Conservation (phyloP, 2,797 vertebrate genomes). For the Sebastes wilsoni region DNA sequence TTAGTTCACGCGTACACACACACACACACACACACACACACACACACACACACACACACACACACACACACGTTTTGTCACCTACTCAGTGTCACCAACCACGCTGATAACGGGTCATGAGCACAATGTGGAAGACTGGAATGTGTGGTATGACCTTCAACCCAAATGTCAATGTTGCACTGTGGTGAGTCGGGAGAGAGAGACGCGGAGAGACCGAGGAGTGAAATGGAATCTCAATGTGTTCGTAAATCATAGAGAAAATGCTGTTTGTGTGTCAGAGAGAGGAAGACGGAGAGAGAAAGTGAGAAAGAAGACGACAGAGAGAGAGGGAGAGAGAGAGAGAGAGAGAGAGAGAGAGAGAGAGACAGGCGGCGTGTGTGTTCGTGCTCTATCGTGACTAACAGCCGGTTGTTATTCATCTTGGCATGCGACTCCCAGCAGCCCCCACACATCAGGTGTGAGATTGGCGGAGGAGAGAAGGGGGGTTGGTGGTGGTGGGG, state of each 20-base stretch:
- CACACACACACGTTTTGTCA: conserved; percentile 27
- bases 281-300: conserved; percentile 43
- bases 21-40: not conserved
- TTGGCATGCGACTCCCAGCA: conserved; percentile 82
- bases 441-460: conserved; percentile 83
- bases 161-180: conserved; percentile 78
- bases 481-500: conserved; percentile 25
- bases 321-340: not conserved
- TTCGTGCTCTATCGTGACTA: conserved; percentile 80
- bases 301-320: conserved; percentile 39
- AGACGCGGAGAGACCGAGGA: conserved; percentile 38
- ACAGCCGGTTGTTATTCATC: conserved; percentile 83
- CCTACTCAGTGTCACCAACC: conserved; percentile 56
- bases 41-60: not conserved
- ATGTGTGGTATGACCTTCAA: conserved; percentile 80
- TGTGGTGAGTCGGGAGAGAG: conserved; percentile 55
- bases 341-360: conserved; percentile 1
- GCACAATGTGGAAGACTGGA: conserved; percentile 70
- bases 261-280: conserved; percentile 70
- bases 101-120: conserved; percentile 68
- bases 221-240: conserved; percentile 74
- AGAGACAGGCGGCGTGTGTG: conserved; percentile 67
- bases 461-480: conserved; percentile 67
- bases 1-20: not conserved
- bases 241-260: conserved; percentile 77